Base-by-base conservation (phyloP, 1,140 invertebrate genomes). In the Ptiloglossa arizonensis region DNA sequence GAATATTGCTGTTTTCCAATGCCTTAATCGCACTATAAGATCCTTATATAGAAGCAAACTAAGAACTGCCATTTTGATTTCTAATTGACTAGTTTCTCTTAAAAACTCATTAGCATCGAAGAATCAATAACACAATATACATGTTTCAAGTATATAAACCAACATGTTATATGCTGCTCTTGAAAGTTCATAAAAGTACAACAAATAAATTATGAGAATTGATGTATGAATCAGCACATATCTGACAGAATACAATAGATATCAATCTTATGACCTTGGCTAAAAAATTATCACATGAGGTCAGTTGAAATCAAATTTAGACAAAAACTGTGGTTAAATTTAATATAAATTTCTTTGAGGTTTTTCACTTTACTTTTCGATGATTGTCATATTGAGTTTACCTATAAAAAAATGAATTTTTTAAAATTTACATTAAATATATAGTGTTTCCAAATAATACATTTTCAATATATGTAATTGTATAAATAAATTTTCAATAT, bases 1-100 rank as follows among this genome's bases (percentile, higher is more conserved):
- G 24, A 93, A 87, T 41, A 92, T 13, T 13, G 82, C 87, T 24
- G 79, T 72, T 54, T 87, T 87, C 90, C 90, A 92, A 57, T 92
- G 87, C 27, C 89, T 90, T 29, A 84, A 89, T 19, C 92, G 86
- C 9, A 92, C 85, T 32, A 91, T 63, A 17, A 83, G 82, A 77
- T 92, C 90, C 81, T 92, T 93, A 62, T 88, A 87, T 52, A 93
- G 73, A 17, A 93, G 67, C 6, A 93, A 82, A 8, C 76, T 69
- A 63, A 92, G 89, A 22, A 89, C 86, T 17, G 27, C 11, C 82
- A 85, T 85, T 76, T 85, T 75, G 17, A 41, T 60, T 44, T 17
- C 48, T 8, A 35, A 5, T 13, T 71, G 11, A 32, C 3, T 56
- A 32, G 2, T 48, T n/a, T 8, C 1, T 38, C 32, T 62, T 11